Percentiles rank a stretch among this genome's conserved stretches.
These are phyloP conservation scores for Pammene fasciana DNA, from an alignment of 2,888 invertebrate genomes.

Conservation along the genomic window DNA sequence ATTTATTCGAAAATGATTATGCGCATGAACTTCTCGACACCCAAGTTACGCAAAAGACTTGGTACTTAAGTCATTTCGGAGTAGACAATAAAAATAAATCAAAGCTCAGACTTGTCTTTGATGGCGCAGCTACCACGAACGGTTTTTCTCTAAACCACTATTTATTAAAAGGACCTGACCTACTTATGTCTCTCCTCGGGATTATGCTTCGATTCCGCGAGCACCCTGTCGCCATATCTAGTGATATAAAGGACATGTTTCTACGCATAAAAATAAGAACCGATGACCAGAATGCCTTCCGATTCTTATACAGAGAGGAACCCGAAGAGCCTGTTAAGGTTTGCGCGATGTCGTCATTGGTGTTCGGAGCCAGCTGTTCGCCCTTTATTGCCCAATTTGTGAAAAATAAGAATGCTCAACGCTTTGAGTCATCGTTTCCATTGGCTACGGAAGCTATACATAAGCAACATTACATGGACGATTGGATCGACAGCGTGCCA, in stretches of 20 bases:
- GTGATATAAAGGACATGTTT: no score
- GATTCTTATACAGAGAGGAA: no score
- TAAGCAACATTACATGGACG: slow-evolving; percentile 46
- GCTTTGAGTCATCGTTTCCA: slow-evolving; percentile 33
- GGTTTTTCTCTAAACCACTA: slow-evolving; percentile 11
- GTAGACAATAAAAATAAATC: neutral
- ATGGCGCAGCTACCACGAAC: neutral
- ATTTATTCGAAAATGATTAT: slow-evolving; percentile 3
- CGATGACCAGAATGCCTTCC: no score
- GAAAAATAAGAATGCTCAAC: slow-evolving; percentile 46
- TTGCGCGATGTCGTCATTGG: slow-evolving; percentile 44
- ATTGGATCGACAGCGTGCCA: slow-evolving; percentile 45
- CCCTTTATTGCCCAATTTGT: slow-evolving; percentile 46
- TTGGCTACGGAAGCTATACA: slow-evolving; percentile 42
- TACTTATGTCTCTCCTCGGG: slow-evolving; percentile 43
- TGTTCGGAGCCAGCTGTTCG: slow-evolving; percentile 46
- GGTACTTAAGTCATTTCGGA: neutral
- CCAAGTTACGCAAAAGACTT: neutral
- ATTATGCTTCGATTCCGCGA: slow-evolving; percentile 46
- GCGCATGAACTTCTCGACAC: neutral
- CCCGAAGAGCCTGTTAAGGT: no score
- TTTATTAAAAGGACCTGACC: slow-evolving; percentile 43
- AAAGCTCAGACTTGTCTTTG: neutral
- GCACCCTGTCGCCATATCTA: slow-evolving; percentile 34
- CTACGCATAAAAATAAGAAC: no score